Evolutionary conservation across 2,797 vertebrate species (phyloP).

Genomic region (Momotus momota): DNA sequence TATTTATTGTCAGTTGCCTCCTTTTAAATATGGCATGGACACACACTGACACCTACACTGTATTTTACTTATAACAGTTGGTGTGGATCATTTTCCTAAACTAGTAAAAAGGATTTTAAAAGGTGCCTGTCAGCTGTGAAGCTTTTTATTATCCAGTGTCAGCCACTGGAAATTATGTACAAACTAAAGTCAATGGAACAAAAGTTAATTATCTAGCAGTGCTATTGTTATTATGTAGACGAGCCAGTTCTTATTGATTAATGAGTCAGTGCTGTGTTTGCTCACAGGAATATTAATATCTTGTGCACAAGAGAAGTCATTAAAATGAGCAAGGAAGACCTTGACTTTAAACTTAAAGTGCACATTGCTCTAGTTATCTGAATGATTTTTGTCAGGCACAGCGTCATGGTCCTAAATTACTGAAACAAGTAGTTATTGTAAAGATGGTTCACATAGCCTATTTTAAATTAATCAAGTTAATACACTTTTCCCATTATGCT

Average conservation of each 20-base stretch:
- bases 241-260: conserved; percentile 88
- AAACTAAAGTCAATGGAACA: conserved; percentile 80
- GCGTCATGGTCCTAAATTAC: conserved; percentile 69
- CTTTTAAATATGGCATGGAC: conserved; percentile 63
- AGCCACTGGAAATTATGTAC: conserved; percentile 81
- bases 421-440: conserved; percentile 61
- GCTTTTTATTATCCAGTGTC: conserved; percentile 66
- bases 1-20: conserved; percentile 69
- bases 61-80: conserved; percentile 30
- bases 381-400: conserved; percentile 71
- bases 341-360: conserved; percentile 82
- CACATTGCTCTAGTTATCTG: conserved; percentile 59
- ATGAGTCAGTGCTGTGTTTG: conserved; percentile 86
- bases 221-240: conserved; percentile 76
- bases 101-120: conserved; percentile 55
- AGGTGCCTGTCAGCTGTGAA: conserved; percentile 47
- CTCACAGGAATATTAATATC: conserved; percentile 88
- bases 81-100: conserved; percentile 38
- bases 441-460: conserved; percentile 49
- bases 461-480: conserved; percentile 65
- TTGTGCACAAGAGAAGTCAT: conserved; percentile 84
- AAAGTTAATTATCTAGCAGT: conserved; percentile 84
- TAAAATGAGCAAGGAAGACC: conserved; percentile 87
- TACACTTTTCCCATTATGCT: conserved; percentile 48
- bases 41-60: neutral